Percentiles rank a stretch among this genome's conserved stretches.
phyloP scores from a whole-genome alignment of 2,888 invertebrate genomes.

The Oligia strigilis region DNA sequence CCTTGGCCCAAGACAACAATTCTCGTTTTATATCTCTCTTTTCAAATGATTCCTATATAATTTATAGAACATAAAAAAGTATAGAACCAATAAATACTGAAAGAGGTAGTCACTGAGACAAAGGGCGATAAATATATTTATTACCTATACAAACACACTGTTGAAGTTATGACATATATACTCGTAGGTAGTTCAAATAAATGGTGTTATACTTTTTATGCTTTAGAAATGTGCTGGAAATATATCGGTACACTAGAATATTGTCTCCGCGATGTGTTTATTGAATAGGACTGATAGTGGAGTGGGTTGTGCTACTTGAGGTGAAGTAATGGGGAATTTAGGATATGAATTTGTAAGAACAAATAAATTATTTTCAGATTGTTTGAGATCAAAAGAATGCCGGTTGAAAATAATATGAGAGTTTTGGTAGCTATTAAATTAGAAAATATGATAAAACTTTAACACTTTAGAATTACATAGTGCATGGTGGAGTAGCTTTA shows the following conservation, averaged over 20 bases:
- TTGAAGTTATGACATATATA: constrained; percentile 53
- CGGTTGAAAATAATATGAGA: not conserved
- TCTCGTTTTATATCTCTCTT: constrained; percentile 41
- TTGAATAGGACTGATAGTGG: not conserved
- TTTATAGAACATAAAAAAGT: constrained; percentile 66
- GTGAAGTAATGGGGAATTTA: not conserved
- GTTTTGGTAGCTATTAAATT: not conserved
- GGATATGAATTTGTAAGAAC: not conserved
- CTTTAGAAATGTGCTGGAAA: constrained; percentile 28
- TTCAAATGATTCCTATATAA: constrained; percentile 60
- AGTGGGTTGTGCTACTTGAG: not conserved
- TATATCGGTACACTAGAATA: constrained; percentile 3
- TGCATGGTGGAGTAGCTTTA: not conserved
- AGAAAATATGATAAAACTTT: too few species aligned
- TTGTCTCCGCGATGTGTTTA: not conserved
- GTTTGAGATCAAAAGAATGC: not conserved
- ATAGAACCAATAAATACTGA: constrained; percentile 66
- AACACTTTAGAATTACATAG: not conserved
- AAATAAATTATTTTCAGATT: not conserved
- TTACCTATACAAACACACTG: constrained; percentile 61
- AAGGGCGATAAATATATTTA: constrained; percentile 73
- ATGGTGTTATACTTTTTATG: constrained; percentile 24
- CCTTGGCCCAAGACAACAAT: not conserved
- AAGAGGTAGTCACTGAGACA: constrained; percentile 69
- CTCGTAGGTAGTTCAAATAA: constrained; percentile 32